phyloP scores from a whole-genome alignment of 2,113 vertebrate species.

The Rhea americana region DNA sequence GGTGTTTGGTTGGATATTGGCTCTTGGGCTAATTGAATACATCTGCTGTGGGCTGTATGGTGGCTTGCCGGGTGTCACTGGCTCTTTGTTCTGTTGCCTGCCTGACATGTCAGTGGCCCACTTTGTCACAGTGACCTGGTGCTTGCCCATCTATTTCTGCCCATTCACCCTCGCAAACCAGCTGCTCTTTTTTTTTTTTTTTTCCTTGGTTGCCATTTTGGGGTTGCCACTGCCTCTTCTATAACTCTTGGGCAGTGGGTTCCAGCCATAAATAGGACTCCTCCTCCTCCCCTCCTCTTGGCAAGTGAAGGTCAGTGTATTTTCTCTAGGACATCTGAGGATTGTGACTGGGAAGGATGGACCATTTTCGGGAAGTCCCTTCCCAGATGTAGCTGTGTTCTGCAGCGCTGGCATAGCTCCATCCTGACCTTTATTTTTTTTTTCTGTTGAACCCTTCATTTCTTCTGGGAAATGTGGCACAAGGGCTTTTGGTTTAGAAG shows the following conservation, averaged over 20 bases:
- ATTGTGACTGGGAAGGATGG: background rate
- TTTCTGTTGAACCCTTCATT: background rate
- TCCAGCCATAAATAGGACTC: background rate
- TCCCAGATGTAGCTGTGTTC: slow-evolving; percentile 21
- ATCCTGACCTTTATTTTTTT: background rate
- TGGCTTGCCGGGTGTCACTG: slow-evolving; percentile 54
- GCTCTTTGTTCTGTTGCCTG: slow-evolving; percentile 52
- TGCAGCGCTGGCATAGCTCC: background rate
- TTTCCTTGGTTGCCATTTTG: fast-evolving
- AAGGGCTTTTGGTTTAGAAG: background rate
- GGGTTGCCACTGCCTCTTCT: background rate
- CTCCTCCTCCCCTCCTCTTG: background rate
- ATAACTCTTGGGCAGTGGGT: background rate
- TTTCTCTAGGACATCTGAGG: background rate
- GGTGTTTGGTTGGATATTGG: slow-evolving; percentile 70
- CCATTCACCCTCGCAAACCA: background rate
- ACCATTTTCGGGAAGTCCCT: slow-evolving; percentile 29
- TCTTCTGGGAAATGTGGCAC: slow-evolving; percentile 47
- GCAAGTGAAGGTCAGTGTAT: background rate
- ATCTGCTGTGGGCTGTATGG: slow-evolving; percentile 60
- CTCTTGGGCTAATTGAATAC: slow-evolving; percentile 71
- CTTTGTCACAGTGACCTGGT: background rate
- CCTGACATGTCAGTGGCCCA: background rate
- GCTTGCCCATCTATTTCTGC: background rate
- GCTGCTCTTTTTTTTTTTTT: background rate